Conservation (phyloP, 1,140 invertebrate genomes). For the Onthophagus taurus region DNA sequence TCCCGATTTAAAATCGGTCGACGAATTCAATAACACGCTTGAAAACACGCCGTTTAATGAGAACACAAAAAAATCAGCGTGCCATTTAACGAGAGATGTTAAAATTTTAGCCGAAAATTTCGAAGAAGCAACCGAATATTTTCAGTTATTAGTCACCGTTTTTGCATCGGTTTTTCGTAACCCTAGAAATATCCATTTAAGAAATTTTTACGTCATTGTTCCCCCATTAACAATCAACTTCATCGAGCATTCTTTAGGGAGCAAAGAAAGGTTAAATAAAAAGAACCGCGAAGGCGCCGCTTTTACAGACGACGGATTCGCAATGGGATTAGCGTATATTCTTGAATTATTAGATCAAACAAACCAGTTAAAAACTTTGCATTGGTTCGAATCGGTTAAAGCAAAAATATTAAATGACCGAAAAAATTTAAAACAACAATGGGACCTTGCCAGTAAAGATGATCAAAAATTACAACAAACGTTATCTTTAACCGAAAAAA, state of each 20-base stretch:
- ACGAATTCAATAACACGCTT: conserved; percentile 49
- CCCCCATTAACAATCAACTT: conserved; percentile 92
- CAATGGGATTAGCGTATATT: conserved; percentile 74
- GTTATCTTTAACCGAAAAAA: conserved; percentile 80
- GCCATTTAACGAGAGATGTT: conserved; percentile 68
- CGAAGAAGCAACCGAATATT: conserved; percentile 90
- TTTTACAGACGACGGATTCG: conserved; percentile 98
- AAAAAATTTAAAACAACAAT: conserved; percentile 46
- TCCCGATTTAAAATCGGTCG: conserved; percentile 67
- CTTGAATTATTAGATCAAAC: conserved; percentile 60
- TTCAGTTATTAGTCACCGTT: conserved; percentile 83
- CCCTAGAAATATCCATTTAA: conserved; percentile 79
- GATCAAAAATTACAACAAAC: conserved; percentile 91
- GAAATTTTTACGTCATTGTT: conserved; percentile 89
- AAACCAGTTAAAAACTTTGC: conserved; percentile 81
- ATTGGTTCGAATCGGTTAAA: conserved; percentile 89
- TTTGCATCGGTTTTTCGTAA: conserved; percentile 84
- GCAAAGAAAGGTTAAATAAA: conserved; percentile 85
- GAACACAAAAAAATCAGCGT: conserved; percentile 55
- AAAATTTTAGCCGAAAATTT: conserved; percentile 75
- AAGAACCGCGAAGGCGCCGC: conserved; percentile 77
- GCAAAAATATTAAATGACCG: conserved; percentile 60
- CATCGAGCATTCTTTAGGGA: conserved; percentile 84
- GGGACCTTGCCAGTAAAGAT: conserved; percentile 37
- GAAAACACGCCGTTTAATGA: conserved; percentile 48